These are phyloP conservation scores for Hemicentrotus pulcherrimus DNA, from an alignment of 35 echinoderm and acorn worm genomes.

Conservation along the genomic window DNA sequence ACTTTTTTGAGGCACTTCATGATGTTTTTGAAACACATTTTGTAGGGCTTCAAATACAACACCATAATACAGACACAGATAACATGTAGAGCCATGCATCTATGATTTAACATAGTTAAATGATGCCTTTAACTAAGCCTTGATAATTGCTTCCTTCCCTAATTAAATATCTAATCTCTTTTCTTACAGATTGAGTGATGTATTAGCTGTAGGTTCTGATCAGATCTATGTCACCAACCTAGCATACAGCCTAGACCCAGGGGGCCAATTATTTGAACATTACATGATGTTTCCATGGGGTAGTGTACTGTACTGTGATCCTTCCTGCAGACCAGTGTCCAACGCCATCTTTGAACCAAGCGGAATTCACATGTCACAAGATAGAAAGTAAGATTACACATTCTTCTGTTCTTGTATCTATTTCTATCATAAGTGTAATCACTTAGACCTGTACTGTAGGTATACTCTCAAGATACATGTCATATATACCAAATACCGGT, in stretches of 20 bases:
- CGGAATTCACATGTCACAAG: conserved; percentile 51
- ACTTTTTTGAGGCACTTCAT: no score
- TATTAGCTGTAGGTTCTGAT: conserved; percentile 46
- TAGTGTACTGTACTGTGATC: conserved; percentile 54
- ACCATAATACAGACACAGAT: no score
- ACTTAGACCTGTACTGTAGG: no score
- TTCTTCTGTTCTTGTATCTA: neutral
- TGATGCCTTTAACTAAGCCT: no score
- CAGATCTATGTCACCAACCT: conserved; percentile 56
- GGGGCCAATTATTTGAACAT: conserved; percentile 2
- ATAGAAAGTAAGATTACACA: conserved; percentile 37
- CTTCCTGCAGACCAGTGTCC: neutral
- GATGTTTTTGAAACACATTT: no score
- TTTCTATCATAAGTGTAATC: no score
- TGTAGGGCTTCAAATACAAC: no score
- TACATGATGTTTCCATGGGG: conserved; percentile 59
- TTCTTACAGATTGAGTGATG: conserved; percentile 46
- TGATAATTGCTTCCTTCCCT: neutral
- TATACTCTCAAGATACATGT: no score
- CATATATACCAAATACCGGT: no score
- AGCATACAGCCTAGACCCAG: conserved; percentile 16
- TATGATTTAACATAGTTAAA: no score
- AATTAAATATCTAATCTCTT: neutral
- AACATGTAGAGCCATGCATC: no score
- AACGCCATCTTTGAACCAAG: conserved; percentile 38